Percentiles rank a stretch among this genome's conserved stretches.
phyloP scores from a whole-genome alignment of 2,113 vertebrate species.

The Elanoides forficatus region DNA sequence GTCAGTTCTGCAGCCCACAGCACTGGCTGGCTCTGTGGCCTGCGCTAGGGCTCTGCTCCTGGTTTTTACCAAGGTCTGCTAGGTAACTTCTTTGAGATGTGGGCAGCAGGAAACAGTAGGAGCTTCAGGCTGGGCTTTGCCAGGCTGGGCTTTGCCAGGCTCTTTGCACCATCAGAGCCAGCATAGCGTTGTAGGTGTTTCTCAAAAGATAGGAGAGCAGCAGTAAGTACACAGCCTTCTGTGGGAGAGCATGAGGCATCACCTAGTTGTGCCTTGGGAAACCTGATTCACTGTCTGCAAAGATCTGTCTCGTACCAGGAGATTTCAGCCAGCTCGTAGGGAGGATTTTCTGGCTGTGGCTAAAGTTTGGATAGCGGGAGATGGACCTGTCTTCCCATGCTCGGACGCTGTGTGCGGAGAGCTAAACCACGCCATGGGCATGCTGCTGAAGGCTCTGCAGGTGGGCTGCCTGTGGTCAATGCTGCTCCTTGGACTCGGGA shows the following conservation, averaged over 20 bases:
- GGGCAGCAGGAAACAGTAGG: neutral
- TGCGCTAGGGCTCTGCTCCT: neutral
- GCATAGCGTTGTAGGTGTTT: accelerated
- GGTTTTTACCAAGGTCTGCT: neutral
- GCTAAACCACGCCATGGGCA: neutral
- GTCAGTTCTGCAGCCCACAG: neutral
- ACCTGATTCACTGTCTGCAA: neutral
- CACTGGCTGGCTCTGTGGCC: neutral
- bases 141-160: neutral
- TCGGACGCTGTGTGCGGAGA: accelerated
- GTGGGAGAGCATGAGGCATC: neutral
- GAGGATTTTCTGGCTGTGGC: neutral
- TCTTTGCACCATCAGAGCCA: neutral
- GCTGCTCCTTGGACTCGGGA: neutral
- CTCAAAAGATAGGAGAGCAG: neutral
- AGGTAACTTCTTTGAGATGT: neutral
- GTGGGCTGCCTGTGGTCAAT: accelerated
- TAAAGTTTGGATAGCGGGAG: neutral
- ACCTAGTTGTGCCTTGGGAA: neutral
- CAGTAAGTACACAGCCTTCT: no score
- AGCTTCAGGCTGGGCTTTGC: neutral
- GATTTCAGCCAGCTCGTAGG: neutral
- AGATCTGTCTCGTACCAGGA: neutral
- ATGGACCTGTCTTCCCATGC: neutral
- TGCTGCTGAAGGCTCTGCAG: neutral